These are phyloP conservation scores for Cerastis leucographa DNA, from an alignment of 2,888 invertebrate genomes.

Conservation along the genomic window DNA sequence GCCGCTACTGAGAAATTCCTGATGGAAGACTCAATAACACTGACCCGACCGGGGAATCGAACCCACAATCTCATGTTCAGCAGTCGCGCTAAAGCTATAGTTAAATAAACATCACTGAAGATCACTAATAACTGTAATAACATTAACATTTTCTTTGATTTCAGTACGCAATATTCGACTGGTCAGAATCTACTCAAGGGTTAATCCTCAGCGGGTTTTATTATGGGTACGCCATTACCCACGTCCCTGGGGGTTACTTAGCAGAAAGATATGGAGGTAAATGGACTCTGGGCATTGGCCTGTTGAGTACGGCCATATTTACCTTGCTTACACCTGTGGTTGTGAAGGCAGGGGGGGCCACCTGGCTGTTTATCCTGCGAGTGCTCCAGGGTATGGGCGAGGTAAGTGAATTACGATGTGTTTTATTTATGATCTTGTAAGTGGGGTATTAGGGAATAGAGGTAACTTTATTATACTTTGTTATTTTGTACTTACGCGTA, in stretches of 20 bases:
- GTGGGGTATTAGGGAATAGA: background rate
- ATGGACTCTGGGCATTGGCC: conserved; percentile 95
- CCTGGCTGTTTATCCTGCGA: conserved; percentile 90
- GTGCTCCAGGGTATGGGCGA: conserved; percentile 95
- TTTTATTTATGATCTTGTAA: conserved; percentile 20
- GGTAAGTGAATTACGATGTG: conserved; percentile 79
- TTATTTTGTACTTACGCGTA: background rate
- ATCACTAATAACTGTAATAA: background rate
- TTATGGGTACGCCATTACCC: conserved; percentile 96
- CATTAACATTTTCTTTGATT: conserved; percentile 64
- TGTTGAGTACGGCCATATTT: conserved; percentile 95
- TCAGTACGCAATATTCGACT: conserved; percentile 91
- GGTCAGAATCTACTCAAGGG: conserved; percentile 94
- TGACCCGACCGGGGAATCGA: no score
- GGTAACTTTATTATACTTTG: no score
- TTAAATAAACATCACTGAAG: background rate
- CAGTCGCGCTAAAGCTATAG: no score
- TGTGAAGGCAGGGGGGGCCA: conserved; percentile 91
- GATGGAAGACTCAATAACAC: no score
- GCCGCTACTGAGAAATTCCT: no score
- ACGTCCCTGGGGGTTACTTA: conserved; percentile 95
- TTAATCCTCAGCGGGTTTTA: conserved; percentile 95
- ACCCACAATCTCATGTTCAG: no score
- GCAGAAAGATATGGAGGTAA: conserved; percentile 96
- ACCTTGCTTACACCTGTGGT: conserved; percentile 95